Conservation (phyloP, 1,140 invertebrate species). For the Ostrea denselamellosa region DNA sequence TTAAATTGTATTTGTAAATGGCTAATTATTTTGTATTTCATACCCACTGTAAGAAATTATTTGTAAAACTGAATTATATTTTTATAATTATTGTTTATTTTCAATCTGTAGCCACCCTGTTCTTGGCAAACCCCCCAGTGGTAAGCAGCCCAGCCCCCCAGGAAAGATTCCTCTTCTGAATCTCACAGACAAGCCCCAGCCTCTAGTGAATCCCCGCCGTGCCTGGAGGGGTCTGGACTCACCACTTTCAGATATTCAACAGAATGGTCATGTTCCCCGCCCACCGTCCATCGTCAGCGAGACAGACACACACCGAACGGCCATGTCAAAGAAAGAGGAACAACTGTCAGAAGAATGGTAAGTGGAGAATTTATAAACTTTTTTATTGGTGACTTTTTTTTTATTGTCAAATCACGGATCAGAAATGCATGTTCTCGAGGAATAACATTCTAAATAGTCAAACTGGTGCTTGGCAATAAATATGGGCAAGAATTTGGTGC, state of each 20-base stretch:
- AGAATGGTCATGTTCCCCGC: constrained; percentile 49
- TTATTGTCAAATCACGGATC: too few relatives aligned
- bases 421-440: too few relatives aligned
- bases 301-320: constrained; percentile 67
- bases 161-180: constrained; percentile 51
- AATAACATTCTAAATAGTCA: too few relatives aligned
- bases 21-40: too few relatives aligned
- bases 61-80: not conserved
- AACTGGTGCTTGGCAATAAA: too few relatives aligned
- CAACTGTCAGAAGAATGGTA: constrained; percentile 75
- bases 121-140: constrained; percentile 65
- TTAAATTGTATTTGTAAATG: too few relatives aligned
- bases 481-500: too few relatives aligned
- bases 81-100: not conserved
- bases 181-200: constrained; percentile 48
- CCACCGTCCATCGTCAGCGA: constrained; percentile 68
- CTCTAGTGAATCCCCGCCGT: constrained; percentile 64
- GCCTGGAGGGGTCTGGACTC: constrained; percentile 70
- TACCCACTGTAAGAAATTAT: too few relatives aligned
- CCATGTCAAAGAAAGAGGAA: constrained; percentile 71
- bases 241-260: constrained; percentile 63
- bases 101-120: constrained; percentile 65
- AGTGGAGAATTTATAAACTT: not conserved
- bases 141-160: constrained; percentile 47
- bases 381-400: too few relatives aligned